Base-by-base conservation (phyloP, 2,113 vertebrate genomes). In the Dipodomys stephensi region DNA sequence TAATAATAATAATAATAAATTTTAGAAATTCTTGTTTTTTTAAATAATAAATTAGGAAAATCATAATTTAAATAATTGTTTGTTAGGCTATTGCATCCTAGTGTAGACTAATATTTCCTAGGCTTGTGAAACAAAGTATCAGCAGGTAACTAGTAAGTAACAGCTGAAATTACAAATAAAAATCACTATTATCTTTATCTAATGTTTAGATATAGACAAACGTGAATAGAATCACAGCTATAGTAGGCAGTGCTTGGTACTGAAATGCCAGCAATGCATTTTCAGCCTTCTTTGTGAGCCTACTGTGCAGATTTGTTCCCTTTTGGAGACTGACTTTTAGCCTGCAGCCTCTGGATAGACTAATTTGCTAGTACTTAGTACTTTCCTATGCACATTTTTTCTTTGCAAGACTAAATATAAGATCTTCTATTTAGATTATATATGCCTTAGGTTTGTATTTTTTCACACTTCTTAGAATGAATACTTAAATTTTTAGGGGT, bases 321-420 rank as follows among this genome's bases (percentile, higher is more conserved):
- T 7, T 88, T 53, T 28, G 35, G 15, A 23, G n/a, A 94, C 53
- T 12, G 39, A 13, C 28, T 71, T 85, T 80, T 27, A 88, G 2
- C 57, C 7, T n/a, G 10, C 9, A n/a, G 2, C 20, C 28, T 53
- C 30, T 32, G 5, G n/a, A 68, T 49, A 20, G 7, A 77, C 16
- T 49, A 25, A 35, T 62, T 87, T 60, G 67, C 32, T 83, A 68
- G 15, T 19, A 68, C 18, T 22, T 84, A 20, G 1, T 39, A 32
- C 20, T 9, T 80, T 71, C 12, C 25, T 28, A 22, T 22, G 11
- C 30, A 32, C 6, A 4, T 32, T 64, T 86, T 13, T 91, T 3
- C 4, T 83, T 80, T 80, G 25, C 19, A 46, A 32, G 12, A 79
- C 28, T 74, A 79, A 88, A 80, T 76, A 76, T 87, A 79, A 93